Conservation (phyloP, 2,797 vertebrate species). For the Brachymystax lenok region DNA sequence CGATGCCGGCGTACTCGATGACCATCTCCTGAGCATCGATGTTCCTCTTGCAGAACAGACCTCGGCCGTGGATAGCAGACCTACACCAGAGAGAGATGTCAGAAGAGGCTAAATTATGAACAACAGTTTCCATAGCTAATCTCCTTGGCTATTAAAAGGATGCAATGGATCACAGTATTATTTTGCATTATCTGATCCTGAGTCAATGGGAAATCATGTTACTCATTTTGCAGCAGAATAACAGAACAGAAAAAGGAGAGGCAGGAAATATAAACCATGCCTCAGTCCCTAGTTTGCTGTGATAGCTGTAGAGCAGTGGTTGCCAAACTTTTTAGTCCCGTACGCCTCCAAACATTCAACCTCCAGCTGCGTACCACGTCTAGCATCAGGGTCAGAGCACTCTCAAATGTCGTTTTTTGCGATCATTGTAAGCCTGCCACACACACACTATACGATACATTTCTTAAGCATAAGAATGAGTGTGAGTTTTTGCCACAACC, state of each 20-base stretch:
- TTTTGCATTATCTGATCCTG: background rate
- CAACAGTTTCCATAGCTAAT: background rate
- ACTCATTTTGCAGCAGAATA: background rate
- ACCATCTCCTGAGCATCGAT: constrained; percentile 95
- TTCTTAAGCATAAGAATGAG: too few relatives aligned
- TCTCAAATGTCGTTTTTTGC: too few relatives aligned
- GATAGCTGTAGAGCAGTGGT: background rate
- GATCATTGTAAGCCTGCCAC: too few relatives aligned
- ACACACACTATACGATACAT: too few relatives aligned
- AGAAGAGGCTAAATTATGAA: too few relatives aligned
- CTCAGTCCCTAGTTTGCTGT: background rate
- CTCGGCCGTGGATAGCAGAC: constrained; percentile 91
- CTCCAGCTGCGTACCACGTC: too few relatives aligned
- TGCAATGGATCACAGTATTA: background rate
- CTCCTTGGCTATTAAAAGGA: background rate
- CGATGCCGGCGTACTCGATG: constrained; percentile 92
- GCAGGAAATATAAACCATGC: background rate
- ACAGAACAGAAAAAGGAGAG: background rate
- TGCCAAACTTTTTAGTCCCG: too few relatives aligned
- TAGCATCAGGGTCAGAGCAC: too few relatives aligned
- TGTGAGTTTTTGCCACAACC: too few relatives aligned
- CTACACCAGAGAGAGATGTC: constrained; percentile 59
- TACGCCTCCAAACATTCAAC: too few relatives aligned
- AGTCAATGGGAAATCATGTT: background rate
- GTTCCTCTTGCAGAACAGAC: constrained; percentile 93